Conservation (phyloP, 2,797 vertebrate species). For the Sebastes vulpes region DNA sequence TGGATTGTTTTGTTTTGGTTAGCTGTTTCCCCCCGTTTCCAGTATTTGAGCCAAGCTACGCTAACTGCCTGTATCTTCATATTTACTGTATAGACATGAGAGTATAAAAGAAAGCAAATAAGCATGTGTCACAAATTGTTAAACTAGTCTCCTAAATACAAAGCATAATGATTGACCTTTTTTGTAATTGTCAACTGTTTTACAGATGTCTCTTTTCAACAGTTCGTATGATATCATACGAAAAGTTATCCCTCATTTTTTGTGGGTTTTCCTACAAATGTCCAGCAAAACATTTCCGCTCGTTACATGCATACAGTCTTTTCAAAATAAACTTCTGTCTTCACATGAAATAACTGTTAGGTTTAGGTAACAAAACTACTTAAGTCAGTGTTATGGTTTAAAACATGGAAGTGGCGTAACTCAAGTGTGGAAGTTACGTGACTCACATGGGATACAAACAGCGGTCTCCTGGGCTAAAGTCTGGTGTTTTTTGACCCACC, state of each 20-base stretch:
- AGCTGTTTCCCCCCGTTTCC: too few relatives aligned
- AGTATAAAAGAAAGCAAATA: background rate
- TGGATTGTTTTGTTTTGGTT: too few relatives aligned
- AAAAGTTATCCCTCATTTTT: background rate
- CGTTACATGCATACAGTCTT: background rate
- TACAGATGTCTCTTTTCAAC: background rate
- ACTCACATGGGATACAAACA: too few relatives aligned
- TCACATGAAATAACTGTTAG: background rate
- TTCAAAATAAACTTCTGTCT: background rate
- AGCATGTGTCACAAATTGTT: background rate
- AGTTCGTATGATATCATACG: background rate
- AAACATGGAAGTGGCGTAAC: background rate
- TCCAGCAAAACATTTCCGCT: background rate
- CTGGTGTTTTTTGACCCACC: too few relatives aligned
- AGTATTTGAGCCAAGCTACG: too few relatives aligned
- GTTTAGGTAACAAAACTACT: background rate
- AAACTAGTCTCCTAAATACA: background rate
- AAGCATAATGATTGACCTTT: background rate
- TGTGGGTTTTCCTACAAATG: background rate
- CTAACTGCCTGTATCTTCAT: too few relatives aligned
- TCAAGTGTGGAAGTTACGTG: too few relatives aligned
- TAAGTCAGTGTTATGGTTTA: background rate
- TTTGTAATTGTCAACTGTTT: background rate
- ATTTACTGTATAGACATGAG: too few relatives aligned
- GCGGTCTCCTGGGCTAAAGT: too few relatives aligned